Base-by-base conservation (phyloP, 2,888 invertebrate species). In the Hoplodrina ambigua region DNA sequence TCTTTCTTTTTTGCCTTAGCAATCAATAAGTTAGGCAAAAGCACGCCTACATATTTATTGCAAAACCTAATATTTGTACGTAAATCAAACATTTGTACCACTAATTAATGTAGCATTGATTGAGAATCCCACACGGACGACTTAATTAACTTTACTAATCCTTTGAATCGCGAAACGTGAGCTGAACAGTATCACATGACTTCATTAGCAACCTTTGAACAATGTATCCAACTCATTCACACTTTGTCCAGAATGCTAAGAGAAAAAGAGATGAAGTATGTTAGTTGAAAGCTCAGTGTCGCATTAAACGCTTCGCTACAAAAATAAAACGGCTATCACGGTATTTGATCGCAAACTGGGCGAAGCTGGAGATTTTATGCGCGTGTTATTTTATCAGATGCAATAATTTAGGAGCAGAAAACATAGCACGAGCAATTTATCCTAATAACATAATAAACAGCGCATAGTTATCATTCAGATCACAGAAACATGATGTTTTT, bases 321-420 rank as follows among this genome's bases (percentile, higher is more conserved):
- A 87, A 87, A 89, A 89, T 89, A 88, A 86, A 87, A 80, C 66
- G 58, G 73, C 80, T 68, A 77, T 85, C 71, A 68, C 61, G 53
- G 75, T 82, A 80, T 85, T 85, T 84, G 79, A 80, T 75, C 71
- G 41, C 41, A 79, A 76, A 75, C 46, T 15, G 77, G 49, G 19
- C 52, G 44, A 62, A 78, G 68, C 69, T 78, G 81, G 70, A 80
- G 70, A 73, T 76, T 86, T 81, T 81, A 86, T 81, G 81, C 68
- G 72, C 66, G 74, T 78, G 73, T 81, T 82, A 81, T 58, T 70
- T 69, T 68, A 67, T 65, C 61, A 67, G 33, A 69, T 72, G 46
- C n/a, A 65, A 60, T 68, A 53, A 54, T 37, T 41, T 61, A 19
- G 19, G 41, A 62, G 30, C 25, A 53, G 33, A 68, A 56, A 57